Evolutionary conservation across 2,888 invertebrate genomes (phyloP), one percentile per base, ranked within the genome.

Genomic region (Eristalis arbustorum): DNA sequence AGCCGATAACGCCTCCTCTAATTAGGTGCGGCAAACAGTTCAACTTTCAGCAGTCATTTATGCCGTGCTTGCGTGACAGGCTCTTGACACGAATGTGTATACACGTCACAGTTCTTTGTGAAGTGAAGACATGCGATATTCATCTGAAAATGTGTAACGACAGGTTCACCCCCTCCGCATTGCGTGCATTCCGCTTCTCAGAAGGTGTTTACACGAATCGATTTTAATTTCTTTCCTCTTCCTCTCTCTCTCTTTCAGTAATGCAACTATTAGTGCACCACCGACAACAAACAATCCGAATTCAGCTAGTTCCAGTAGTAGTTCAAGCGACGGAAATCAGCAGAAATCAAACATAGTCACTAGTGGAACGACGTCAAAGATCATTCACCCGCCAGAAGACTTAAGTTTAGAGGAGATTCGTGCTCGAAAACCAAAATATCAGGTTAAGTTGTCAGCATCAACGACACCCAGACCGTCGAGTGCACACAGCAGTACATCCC

Each of bases 351-450:
- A 89, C 13, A 88, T 90, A 66, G 89, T 91, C 8, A 95, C 96
- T n/a, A 96, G 96, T 6, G 96, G 97, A 61, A 96, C 97, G 6
- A 96, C 97, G 56, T 97, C 97, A 90, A 96, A 96, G 93, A 98
- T 98, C 77, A 95, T 98, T 89, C 98, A 98, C 93, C 98, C 98
- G 0, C 96, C 97, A 0, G 98, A 98, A 92, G 98, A 98, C 92
- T 95, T 98, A 73, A 98, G 98, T 37, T 91, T 98, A 92, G 98
- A 98, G 92, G 97, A 98, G 93, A 95, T 97, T 89, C 94, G 96
- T 68, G 96, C 97, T 10, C 93, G 96, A 69, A 93, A 94, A 90
- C 93, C 95, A 11, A 96, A 95, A 90, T 97, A 97, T 91, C 94
- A 94, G 88, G 93, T 93, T 62, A 93, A 94, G 83, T 92, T 94